Evolutionary conservation across 2,888 invertebrate species (phyloP), one percentile per base, ranked within the genome.

Genomic region (Tromatobia lineatoria): DNA sequence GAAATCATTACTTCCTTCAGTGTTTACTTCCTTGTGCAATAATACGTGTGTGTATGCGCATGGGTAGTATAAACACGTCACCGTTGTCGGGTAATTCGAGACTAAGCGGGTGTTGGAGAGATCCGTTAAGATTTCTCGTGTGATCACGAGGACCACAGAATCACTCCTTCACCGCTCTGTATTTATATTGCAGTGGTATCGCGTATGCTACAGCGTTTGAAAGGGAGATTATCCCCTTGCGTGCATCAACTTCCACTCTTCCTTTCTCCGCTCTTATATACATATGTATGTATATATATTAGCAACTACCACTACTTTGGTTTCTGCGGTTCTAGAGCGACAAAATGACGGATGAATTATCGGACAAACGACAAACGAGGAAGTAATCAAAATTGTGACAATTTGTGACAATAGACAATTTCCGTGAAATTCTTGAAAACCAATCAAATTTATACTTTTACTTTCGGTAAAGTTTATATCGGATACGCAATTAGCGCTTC

Each of bases 51-150:
- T 34, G n/a, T 29, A 50, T n/a, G 34, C 6, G 34, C 18, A n/a
- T 6, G 52, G n/a, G 15, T 23, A 15, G 50, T 52, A 34, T 34
- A 69, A 69, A 69, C 50, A 50, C 69, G 29, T 52, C 50, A 50
- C 50, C 50, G 50, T 50, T 47, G 50, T 54, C 69, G 29, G 34
- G 69, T 69, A 69, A 69, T 69, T 69, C 50, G 69, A 69, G 50
- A 69, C 69, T 69, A 50, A 50, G 69, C 50, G 69, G 50, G 52
- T 69, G 69, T 52, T 29, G n/a, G 54, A 70, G 54, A 70, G 54
- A 70, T 70, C 38, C 38, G 38, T 70, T 29, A 34, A 70, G 70
- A 70, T 70, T 54, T 70, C 70, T 54, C 52, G 54, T 70, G 70
- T 70, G 38, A 54, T 70, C 70, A 18, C 23, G 38, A 15, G 52